Evolutionary conservation across 1,140 invertebrate species (phyloP).

Genomic region (Drosophila aff.): DNA sequence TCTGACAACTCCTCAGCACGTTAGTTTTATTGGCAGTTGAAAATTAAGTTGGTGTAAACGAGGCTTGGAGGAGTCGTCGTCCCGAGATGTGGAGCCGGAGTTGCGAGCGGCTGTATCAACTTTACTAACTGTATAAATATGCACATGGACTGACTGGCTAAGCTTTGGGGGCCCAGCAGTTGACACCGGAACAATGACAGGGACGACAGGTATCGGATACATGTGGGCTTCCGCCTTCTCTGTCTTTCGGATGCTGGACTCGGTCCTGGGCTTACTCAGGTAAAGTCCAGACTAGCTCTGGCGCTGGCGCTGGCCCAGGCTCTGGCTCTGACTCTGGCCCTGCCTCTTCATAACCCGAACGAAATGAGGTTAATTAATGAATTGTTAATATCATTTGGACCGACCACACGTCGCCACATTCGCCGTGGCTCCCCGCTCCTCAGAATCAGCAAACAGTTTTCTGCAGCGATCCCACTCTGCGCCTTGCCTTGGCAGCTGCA

Average conservation of each 20-base stretch:
- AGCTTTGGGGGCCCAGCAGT: conserved; percentile 54
- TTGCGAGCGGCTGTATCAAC: conserved; percentile 24
- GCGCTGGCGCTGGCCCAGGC: conserved; percentile 5
- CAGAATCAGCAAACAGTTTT: conserved; percentile 63
- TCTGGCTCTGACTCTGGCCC: conserved; percentile 16
- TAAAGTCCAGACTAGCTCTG: conserved; percentile 29
- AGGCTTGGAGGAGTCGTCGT: conserved; percentile 1
- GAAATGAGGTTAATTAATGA: conserved; percentile 83
- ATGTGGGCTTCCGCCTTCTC: conserved; percentile 1
- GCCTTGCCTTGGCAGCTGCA: conserved; percentile 80
- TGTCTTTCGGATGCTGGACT: conserved; percentile 13
- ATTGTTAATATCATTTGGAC: conserved; percentile 80
- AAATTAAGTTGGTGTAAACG: conserved; percentile 67
- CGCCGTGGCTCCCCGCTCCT: conserved; percentile 26
- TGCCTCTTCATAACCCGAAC: conserved; percentile 70
- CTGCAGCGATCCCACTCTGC: conserved; percentile 67
- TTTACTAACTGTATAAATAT: conserved; percentile 72
- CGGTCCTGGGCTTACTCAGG: conserved; percentile 41
- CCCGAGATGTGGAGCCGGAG: conserved; percentile 7
- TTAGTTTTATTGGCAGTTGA: conserved; percentile 54
- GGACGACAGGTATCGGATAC: conserved; percentile 19
- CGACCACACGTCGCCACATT: conserved; percentile 79
- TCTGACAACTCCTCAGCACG: conserved; percentile 3
- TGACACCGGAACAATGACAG: conserved; percentile 69
- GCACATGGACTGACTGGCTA: conserved; percentile 62